Evolutionary conservation across 2,888 invertebrate genomes (phyloP), one percentile per base, ranked within the genome.

Genomic region (Lutraria lutraria): DNA sequence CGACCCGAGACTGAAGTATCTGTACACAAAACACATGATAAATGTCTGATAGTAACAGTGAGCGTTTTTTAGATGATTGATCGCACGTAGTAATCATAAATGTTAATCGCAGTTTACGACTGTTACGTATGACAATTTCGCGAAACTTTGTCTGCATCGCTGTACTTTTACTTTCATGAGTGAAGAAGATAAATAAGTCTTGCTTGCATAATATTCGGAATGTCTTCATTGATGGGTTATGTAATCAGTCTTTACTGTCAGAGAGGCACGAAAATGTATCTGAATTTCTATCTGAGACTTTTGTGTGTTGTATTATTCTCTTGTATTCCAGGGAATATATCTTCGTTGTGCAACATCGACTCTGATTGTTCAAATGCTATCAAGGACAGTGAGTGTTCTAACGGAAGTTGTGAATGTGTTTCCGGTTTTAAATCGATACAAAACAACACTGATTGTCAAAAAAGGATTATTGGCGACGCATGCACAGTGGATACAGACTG

Each of bases 401-500:
- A 91, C 76, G 72, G 56, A 16, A 88, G 89, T 34, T 93, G 93
- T 83, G 21, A 19, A 12, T 93, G 93, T 53, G 19, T 54, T 10
- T 85, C 88, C 29, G 93, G 91, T 53, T 90, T 86, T 79, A 89
- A 89, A 79, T 68, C 85, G 0, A 43, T 56, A 12, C 3, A 54
- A 8, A 80, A 89, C 79, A 80, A 87, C 43, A 90, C 85, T 0
- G 72, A 54, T 1, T 94, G 94, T 86, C 68, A 63, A 10, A 34
- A 72, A 15, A 86, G 93, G n/a, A 56, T 80, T 29, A 89, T 94
- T 25, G 81, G 83, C 16, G 94, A 94, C 81, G 13, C 76, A 12
- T 94, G 94, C 80, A 29, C 56, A 8, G 31, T 86, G 19, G 81
- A 92, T 21, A 68, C 84, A 0, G 92, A 93, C 54, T 94, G 94